Percentiles rank a stretch among this genome's conserved stretches.
Conservation (phyloP, 1,140 invertebrate genomes). For the Asobara japonica region DNA sequence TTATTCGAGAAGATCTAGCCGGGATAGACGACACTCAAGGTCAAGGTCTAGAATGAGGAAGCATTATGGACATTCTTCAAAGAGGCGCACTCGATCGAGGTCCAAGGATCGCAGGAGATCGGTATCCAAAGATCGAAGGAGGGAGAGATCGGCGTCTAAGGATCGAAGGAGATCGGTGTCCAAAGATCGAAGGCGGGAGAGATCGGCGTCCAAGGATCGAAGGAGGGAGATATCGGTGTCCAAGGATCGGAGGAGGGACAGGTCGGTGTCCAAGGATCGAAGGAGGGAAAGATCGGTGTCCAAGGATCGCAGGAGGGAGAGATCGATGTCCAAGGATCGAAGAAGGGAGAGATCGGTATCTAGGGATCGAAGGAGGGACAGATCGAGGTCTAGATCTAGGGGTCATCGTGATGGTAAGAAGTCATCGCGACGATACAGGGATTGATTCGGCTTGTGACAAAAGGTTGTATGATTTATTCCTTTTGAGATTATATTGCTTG, state of each 20-base stretch:
- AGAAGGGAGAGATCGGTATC: slow-evolving; percentile 53
- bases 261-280: no score
- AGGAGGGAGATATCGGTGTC: slow-evolving; percentile 53
- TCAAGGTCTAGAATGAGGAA: slow-evolving; percentile 32
- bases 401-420: slow-evolving; percentile 63
- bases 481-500: no score
- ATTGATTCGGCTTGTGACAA: slow-evolving; percentile 50
- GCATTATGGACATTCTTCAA: slow-evolving; percentile 44
- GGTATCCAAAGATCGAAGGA: no score
- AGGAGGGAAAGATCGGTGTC: slow-evolving; percentile 53
- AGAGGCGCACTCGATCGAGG: slow-evolving; percentile 45
- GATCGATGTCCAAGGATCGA: slow-evolving; percentile 53
- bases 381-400: slow-evolving; percentile 53
- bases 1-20: slow-evolving; percentile 35
- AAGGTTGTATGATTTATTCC: slow-evolving; percentile 61
- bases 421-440: slow-evolving; percentile 62
- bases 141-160: slow-evolving; percentile 51
- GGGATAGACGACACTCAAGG: slow-evolving; percentile 42
- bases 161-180: no score
- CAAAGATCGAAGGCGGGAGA: slow-evolving; percentile 50
- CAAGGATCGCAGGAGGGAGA: slow-evolving; percentile 48
- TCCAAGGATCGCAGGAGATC: no score
- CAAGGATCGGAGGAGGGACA: slow-evolving; percentile 46
- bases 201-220: slow-evolving; percentile 53
- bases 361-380: slow-evolving; percentile 49